Base-by-base conservation (phyloP, 2,797 vertebrate species). In the Pipistrellus pygmaeus region DNA sequence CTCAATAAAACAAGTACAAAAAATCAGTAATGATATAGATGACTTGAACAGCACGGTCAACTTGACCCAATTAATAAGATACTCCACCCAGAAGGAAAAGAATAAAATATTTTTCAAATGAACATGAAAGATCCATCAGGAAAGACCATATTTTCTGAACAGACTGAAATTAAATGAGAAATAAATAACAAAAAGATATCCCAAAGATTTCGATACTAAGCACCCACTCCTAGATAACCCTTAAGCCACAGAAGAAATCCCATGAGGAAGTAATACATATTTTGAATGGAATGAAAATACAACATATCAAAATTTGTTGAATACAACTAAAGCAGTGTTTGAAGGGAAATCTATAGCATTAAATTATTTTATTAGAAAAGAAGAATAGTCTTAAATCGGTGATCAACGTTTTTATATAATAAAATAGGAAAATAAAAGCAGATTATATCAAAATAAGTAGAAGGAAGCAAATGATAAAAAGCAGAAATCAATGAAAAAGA, bases 231-330 rank as follows among this genome's bases (percentile, higher is more conserved):
- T 84, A 87, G 4, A 60, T 76, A 81, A 85, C 8, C 46, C 0
- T 20, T 93, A 76, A 57, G 30, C 20, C 51, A 86, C 89, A 88
- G 30, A 80, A 91, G 18, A 90, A 87, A 76, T 85, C 30, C 14
- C 14, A 78, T 60, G 30, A 83, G n/a, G 83, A 95, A 81, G 73
- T 53, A 86, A n/a, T 69, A 77, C 82, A 75, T 46, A 94, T 57
- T 93, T 93, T 64, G 2, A 92, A 82, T 66, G 23, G 41, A 81
- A 87, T 62, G 3, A 82, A 96, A 72, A 55, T 3, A 73, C 30
- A 91, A 64, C 5, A 38, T 46, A 85, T 18, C 30, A 93, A 60
- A 89, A 62, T 77, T 77, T 78, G 14, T 20, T 55, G 27, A 80
- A 32, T 69, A 30, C 4, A 15, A 14, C 15, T 48, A 75, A 57